Evolutionary conservation across 1,140 invertebrate species (phyloP).

Genomic region (Antheraea mylitta): DNA sequence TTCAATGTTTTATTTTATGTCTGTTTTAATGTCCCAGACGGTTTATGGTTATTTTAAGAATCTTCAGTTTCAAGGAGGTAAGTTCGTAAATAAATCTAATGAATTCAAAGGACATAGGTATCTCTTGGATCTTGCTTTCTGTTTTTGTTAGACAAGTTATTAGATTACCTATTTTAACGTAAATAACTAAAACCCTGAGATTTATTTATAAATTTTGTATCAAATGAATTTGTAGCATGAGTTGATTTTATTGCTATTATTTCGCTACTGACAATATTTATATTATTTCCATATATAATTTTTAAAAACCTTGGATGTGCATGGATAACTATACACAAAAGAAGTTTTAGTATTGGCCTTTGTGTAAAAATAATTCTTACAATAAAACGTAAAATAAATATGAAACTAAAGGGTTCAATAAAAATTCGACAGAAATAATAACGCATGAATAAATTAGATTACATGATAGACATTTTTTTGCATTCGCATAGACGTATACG

Average conservation of each 20-base stretch:
- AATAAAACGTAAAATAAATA: constrained; percentile 25
- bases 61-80: constrained; percentile 41
- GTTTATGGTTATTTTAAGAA: constrained; percentile 51
- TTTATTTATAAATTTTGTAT: no score
- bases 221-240: no score
- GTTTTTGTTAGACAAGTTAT: constrained; percentile 8
- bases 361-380: neutral
- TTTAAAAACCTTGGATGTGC: no score
- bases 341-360: no score
- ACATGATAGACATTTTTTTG: neutral
- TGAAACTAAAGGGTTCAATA: constrained; percentile 25
- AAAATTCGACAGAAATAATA: constrained; percentile 12
- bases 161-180: neutral
- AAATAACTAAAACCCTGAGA: no score
- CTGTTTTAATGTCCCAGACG: constrained; percentile 45
- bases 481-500: neutral
- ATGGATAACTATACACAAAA: no score
- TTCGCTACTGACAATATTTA: no score
- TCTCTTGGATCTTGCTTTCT: constrained; percentile 16
- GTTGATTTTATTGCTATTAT: no score
- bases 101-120: constrained; percentile 33
- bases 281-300: no score
- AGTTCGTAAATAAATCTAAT: constrained; percentile 52
- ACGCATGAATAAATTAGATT: constrained; percentile 6
- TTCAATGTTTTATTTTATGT: constrained; percentile 44